Percentiles rank a stretch among this genome's conserved stretches.
These are phyloP conservation scores for Patiria miniata DNA, from an alignment of 35 echinoderm and acorn worm genomes.

Conservation along the genomic window DNA sequence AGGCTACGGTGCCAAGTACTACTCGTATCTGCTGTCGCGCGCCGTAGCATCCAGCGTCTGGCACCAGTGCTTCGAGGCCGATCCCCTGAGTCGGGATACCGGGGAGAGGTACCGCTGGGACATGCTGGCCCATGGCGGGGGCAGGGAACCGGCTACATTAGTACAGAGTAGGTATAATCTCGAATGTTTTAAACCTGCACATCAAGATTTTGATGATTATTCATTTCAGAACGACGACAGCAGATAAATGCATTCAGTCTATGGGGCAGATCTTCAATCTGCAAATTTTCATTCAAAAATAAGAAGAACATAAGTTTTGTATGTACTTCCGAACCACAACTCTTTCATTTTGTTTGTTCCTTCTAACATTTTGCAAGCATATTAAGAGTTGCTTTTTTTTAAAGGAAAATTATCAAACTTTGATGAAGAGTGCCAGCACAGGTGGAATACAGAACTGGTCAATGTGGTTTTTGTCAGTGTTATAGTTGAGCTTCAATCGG, in stretches of 20 bases:
- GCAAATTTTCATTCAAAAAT: background rate
- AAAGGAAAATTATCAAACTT: no score
- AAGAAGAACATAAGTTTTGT: background rate
- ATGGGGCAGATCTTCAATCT: background rate
- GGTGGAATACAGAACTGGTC: no score
- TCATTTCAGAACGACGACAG: background rate
- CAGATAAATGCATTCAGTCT: background rate
- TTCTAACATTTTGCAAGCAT: no score
- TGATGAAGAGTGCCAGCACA: no score
- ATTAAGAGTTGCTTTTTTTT: no score
- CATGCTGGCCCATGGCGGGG: conserved; percentile 90
- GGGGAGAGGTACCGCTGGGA: conserved; percentile 82
- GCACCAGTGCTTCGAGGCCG: conserved; percentile 71
- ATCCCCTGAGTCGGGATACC: conserved; percentile 69
- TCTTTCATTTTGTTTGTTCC: no score
- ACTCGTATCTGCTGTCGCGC: conserved; percentile 89
- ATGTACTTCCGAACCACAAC: background rate
- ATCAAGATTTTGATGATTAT: background rate
- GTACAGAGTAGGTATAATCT: conserved; percentile 79
- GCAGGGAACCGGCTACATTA: conserved; percentile 71
- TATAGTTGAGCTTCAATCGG: no score
- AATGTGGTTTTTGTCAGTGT: no score
- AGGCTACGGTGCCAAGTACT: conserved; percentile 96
- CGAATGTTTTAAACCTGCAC: background rate
- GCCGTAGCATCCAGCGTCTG: conserved; percentile 86